phyloP scores from a whole-genome alignment of 2,888 invertebrate species.

The Phorcus lineatus region DNA sequence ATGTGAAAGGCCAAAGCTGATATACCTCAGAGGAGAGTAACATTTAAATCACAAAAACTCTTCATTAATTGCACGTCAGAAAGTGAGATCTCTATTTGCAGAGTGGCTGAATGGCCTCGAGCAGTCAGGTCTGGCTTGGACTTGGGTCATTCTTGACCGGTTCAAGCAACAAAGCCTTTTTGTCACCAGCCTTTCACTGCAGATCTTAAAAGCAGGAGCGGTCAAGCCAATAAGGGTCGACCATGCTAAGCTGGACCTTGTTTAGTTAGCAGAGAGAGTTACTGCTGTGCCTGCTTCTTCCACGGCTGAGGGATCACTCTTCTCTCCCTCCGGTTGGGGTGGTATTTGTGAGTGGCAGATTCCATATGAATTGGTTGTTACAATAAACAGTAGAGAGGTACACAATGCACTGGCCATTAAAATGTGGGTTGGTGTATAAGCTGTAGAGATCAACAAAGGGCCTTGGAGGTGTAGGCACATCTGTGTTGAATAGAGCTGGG shows the following conservation, averaged over 20 bases:
- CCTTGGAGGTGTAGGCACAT: slow-evolving; percentile 7
- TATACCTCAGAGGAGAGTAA: background rate
- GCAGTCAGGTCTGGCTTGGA: background rate
- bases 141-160: background rate
- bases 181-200: background rate
- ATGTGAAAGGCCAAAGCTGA: background rate
- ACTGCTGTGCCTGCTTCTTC: background rate
- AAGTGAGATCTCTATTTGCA: slow-evolving; percentile 8
- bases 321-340: too few species aligned
- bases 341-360: slow-evolving; percentile 8
- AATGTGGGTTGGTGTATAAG: slow-evolving; percentile 19
- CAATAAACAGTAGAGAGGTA: background rate
- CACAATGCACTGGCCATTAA: slow-evolving; percentile 19
- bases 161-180: background rate
- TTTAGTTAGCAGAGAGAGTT: background rate
- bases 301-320: too few species aligned
- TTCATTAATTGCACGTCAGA: background rate
- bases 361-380: slow-evolving; percentile 23
- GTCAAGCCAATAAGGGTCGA: background rate
- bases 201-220: background rate
- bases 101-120: background rate
- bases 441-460: slow-evolving; percentile 6
- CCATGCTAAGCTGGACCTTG: background rate
- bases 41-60: background rate
- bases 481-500: slow-evolving; percentile 3